phyloP scores from a whole-genome alignment of 2,888 invertebrate genomes.

The Formica aserva region DNA sequence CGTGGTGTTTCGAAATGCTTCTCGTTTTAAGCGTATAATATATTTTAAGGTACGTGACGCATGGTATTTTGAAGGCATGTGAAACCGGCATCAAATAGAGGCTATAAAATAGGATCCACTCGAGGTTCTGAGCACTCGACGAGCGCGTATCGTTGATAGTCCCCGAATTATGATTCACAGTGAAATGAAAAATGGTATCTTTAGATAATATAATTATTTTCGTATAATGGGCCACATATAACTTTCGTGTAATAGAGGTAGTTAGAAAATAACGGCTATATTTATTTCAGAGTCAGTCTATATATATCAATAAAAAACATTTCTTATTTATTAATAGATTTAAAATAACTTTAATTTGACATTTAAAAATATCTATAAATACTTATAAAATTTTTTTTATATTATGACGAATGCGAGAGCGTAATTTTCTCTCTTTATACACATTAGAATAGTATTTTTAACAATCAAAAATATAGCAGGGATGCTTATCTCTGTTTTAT shows the following conservation, averaged over 20 bases:
- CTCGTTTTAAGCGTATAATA: conserved; percentile 32
- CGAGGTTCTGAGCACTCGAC: conserved; percentile 32
- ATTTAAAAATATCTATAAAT: background rate
- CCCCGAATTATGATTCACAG: conserved; percentile 37
- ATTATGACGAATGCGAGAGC: background rate
- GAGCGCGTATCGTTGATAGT: conserved; percentile 13
- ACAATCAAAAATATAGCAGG: background rate
- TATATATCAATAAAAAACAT: background rate
- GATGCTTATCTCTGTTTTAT: background rate
- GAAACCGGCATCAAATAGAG: conserved; percentile 39
- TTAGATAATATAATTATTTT: background rate
- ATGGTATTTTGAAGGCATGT: conserved; percentile 39
- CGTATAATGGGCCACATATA: background rate
- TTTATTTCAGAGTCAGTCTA: background rate
- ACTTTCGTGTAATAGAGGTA: background rate
- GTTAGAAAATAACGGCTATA: background rate
- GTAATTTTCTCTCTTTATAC: background rate
- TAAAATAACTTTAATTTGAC: background rate
- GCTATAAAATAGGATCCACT: conserved; percentile 60
- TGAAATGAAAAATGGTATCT: conserved; percentile 31
- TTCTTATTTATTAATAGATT: background rate
- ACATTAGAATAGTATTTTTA: background rate
- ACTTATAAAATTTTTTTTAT: background rate
- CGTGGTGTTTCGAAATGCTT: background rate
- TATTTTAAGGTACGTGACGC: conserved; percentile 58